These are phyloP conservation scores for Synergus japonicus DNA, from an alignment of 2,888 invertebrate genomes.

Conservation along the genomic window DNA sequence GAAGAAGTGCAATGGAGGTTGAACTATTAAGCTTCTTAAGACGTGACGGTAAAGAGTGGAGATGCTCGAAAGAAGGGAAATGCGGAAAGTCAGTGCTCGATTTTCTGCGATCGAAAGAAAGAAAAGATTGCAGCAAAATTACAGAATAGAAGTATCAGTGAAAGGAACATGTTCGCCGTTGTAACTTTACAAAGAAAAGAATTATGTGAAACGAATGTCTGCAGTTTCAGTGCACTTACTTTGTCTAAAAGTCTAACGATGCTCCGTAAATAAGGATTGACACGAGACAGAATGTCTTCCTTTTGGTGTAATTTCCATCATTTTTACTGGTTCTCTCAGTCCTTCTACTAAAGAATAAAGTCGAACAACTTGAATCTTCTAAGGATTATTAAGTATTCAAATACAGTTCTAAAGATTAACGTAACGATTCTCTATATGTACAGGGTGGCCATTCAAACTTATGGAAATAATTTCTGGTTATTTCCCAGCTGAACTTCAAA, in stretches of 20 bases:
- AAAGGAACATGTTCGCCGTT: slow-evolving; percentile 17
- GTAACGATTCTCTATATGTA: no score
- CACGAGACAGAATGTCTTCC: slow-evolving; percentile 17
- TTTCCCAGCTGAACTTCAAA: no score
- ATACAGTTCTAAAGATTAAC: no score
- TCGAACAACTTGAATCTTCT: background rate
- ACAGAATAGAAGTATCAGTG: slow-evolving; percentile 11
- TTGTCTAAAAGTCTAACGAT: slow-evolving; percentile 40
- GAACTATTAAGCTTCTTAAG: slow-evolving; percentile 30
- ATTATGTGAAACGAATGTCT: slow-evolving; percentile 28
- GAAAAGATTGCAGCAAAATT: slow-evolving; percentile 29
- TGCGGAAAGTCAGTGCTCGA: slow-evolving; percentile 24
- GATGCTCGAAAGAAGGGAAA: slow-evolving; percentile 23
- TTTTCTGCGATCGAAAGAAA: slow-evolving; percentile 5
- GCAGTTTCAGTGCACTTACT: slow-evolving; percentile 30
- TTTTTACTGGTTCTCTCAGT: slow-evolving; percentile 41
- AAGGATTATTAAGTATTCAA: background rate
- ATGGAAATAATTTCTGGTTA: no score
- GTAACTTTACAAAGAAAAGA: slow-evolving; percentile 22
- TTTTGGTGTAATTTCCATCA: slow-evolving; percentile 13
- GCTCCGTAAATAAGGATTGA: slow-evolving; percentile 39
- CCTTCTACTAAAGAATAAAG: background rate
- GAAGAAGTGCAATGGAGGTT: slow-evolving; percentile 14
- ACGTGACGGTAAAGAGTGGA: slow-evolving; percentile 17
- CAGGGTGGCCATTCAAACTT: no score